Percentiles rank a stretch among this genome's conserved stretches.
These are phyloP conservation scores for Paratilapia polleni DNA, from an alignment of 2,113 vertebrate genomes.

Conservation along the genomic window DNA sequence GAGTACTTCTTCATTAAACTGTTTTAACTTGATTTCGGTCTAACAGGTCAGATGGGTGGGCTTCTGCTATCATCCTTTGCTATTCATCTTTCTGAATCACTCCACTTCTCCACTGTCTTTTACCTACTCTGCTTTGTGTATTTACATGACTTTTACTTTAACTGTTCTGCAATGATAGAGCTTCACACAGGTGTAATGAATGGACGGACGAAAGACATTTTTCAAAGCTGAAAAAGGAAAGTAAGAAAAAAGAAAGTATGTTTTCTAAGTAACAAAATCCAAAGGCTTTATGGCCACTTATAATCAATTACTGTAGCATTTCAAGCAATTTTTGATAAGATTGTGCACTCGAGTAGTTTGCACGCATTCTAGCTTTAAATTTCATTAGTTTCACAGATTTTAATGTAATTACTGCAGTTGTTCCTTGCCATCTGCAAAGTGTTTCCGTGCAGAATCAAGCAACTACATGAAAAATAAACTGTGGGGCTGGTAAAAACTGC, in stretches of 20 bases:
- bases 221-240: not conserved
- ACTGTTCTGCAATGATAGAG: not conserved
- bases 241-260: not conserved
- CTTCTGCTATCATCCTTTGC: slow-evolving; percentile 36
- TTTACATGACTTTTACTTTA: not conserved
- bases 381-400: too few relatives aligned
- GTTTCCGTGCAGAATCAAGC: too few relatives aligned
- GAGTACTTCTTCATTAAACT: slow-evolving; percentile 31
- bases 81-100: slow-evolving; percentile 34
- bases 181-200: not conserved
- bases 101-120: not conserved
- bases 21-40: slow-evolving; percentile 36
- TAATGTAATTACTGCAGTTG: too few relatives aligned
- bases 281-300: not conserved
- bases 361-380: too few relatives aligned
- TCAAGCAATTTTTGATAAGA: not conserved
- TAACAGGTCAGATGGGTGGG: slow-evolving; percentile 17
- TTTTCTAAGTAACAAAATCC: not conserved
- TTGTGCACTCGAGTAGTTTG: too few relatives aligned
- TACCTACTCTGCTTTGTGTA: not conserved
- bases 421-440: too few relatives aligned
- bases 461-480: too few relatives aligned
- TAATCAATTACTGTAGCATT: not conserved
- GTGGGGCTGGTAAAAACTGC: too few relatives aligned
- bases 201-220: not conserved